Conservation (phyloP, 2,113 vertebrate species). For the Prunella himalayana region DNA sequence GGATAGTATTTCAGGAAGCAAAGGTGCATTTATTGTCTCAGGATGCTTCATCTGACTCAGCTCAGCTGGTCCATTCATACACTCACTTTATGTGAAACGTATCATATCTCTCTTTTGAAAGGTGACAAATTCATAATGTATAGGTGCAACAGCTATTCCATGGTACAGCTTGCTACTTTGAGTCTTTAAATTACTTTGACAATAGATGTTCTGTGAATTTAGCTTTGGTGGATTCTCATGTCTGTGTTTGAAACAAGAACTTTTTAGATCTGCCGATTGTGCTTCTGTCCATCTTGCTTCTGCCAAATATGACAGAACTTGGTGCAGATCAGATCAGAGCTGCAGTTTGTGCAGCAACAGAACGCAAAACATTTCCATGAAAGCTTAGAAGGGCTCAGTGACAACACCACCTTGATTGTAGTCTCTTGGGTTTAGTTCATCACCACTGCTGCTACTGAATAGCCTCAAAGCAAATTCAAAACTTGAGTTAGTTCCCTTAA, state of each 20-base stretch:
- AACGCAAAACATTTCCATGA: neutral
- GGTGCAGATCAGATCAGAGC: neutral
- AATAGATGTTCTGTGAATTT: neutral
- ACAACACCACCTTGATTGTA: neutral
- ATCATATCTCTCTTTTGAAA: neutral
- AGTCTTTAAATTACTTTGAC: neutral
- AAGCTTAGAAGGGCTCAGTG: neutral
- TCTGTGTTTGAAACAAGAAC: neutral
- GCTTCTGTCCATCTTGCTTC: neutral
- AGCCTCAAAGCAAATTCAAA: neutral
- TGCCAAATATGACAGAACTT: neutral
- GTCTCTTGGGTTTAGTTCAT: neutral
- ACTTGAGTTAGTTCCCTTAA: neutral
- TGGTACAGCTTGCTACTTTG: neutral
- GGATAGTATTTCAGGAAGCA: neutral
- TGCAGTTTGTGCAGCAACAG: fast-evolving
- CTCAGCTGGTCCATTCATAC: neutral
- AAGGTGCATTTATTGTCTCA: neutral
- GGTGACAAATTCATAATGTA: fast-evolving
- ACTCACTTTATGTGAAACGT: fast-evolving
- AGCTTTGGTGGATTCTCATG: neutral
- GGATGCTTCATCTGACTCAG: neutral
- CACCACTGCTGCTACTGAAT: neutral
- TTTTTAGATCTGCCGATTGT: fast-evolving
- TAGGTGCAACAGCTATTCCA: neutral